Base-by-base conservation (phyloP, 1,140 invertebrate species). In the Papilio glaucus region DNA sequence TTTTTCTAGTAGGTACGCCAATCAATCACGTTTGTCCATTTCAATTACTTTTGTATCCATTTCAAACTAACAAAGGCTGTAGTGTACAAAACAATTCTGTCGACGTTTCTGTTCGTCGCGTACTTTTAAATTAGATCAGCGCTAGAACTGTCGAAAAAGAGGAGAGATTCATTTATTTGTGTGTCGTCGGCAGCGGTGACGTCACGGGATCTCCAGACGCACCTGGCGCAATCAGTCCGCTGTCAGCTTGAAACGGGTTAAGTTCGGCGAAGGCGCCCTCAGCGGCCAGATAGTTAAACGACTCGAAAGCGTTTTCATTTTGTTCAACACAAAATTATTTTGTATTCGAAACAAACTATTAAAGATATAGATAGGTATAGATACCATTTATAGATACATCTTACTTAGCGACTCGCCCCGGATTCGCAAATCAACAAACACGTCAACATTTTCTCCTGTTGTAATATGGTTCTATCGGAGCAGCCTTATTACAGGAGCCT, bases 211-310 rank as follows among this genome's bases (percentile, higher is more conserved):
- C 72, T 53, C 72, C 78, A 62, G 70, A 62, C 72, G 79, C 79
- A 81, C 79, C 79, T 81, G 79, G 75, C 73, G 75, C 79, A 78
- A 81, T 81, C 79, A 81, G 79, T 69, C 79, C 79, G 75, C 71
- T 81, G 79, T 81, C 79, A 81, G 75, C 63, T 77, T 81, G 79
- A 78, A 76, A 72, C 75, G 79, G 79, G 79, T 81, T 77, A 77
- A 78, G 68, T 76, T 77, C 73, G 38, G 13, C 65, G 63, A 18
- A 21, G 18, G 61, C 33, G 18, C 45, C 9, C 18, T 39, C 33
- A 13, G 3, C 15, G 29, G 21, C 24, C 18, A 45, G 63, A 41
- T 45, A 67, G 63, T 67, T 67, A 24, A 67, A 45, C 63, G 21
- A 67, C 38, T 67, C 63, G 18, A 45, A 26, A 42, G 24, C 39